Conservation (phyloP, 1,140 invertebrate species). For the Sycophaga agraensis region DNA sequence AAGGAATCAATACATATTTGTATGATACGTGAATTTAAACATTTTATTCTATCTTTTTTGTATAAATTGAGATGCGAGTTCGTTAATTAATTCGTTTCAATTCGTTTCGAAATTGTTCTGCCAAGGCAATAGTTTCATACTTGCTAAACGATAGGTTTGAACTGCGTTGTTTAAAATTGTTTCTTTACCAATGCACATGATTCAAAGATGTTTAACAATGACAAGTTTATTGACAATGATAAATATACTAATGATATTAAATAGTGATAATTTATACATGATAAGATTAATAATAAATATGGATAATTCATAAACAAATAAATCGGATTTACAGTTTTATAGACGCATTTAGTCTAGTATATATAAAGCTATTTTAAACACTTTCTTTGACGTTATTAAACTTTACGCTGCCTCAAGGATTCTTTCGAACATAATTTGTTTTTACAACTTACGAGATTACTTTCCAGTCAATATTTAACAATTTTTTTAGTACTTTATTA, state of each 20-base stretch:
- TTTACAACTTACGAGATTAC: slow-evolving; percentile 13
- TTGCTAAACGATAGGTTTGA: slow-evolving; percentile 25
- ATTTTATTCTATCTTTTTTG: slow-evolving; percentile 23
- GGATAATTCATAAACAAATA: slow-evolving; percentile 22
- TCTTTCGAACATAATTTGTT: neutral
- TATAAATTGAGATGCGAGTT: slow-evolving; percentile 21
- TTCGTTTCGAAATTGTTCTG: slow-evolving; percentile 19
- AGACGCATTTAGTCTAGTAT: slow-evolving; percentile 19
- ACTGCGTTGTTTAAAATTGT: slow-evolving; percentile 17
- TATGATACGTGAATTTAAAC: slow-evolving; percentile 13
- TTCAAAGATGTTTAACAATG: slow-evolving; percentile 15
- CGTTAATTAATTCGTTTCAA: neutral
- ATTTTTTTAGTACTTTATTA: slow-evolving; percentile 27
- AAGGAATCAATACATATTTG: slow-evolving; percentile 5
- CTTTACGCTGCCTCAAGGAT: slow-evolving; percentile 14
- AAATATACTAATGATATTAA: slow-evolving; percentile 20
- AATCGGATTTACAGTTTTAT: slow-evolving; percentile 11
- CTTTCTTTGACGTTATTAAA: slow-evolving; percentile 30
- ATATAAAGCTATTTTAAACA: slow-evolving; percentile 31
- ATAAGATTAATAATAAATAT: slow-evolving; percentile 5
- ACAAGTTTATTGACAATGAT: slow-evolving; percentile 25
- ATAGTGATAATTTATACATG: slow-evolving; percentile 15
- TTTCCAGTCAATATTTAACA: slow-evolving; percentile 21
- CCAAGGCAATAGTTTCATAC: slow-evolving; percentile 26
- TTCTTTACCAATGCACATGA: slow-evolving; percentile 9